Evolutionary conservation across 2,113 vertebrate species (phyloP), one percentile per base, ranked within the genome.

Genomic region (Onychostoma macrolepis): DNA sequence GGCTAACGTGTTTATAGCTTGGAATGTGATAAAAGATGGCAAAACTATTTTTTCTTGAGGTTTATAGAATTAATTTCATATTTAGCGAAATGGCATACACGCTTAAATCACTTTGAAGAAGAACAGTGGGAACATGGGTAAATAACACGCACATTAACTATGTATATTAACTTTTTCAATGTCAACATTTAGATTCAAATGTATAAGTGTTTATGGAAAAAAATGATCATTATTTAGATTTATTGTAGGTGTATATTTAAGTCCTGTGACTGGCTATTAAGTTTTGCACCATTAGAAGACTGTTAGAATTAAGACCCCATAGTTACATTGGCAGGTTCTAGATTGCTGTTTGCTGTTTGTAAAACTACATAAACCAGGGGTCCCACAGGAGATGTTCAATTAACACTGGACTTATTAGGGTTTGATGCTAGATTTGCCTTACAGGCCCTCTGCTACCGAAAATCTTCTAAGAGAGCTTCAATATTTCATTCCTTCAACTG

Each of bases 311-410:
- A 4, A 74, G 71, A 74, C 4, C 38, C 12, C 13, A 26, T 26
- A 43, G 38, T 26, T 26, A 75, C 11, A 41, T 41, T 75, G 4
- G 38, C 38, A 43, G 38, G 69, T 36, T 36, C 19, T 72, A 9
- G 69, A 72, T 17, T 19, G 26, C 26, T 77, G 45, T 77, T 50
- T 77, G 43, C 76, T 77, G 45, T 77, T 50, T 77, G 43, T 48
- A 79, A 21, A 56, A 24, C 19, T 38, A 41, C 19, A 80, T 61
- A 61, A 61, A 80, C 9, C 50, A 79, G 38, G 21, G 24, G 41
- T 67, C 80, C 41, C 38, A 82, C 38, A 28, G 41, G 38, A 67
- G 17, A 67, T 43, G 15, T 67, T 80, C 45, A 43, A 67, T 82
- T 67, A 82, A 11, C 38, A 81, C 58, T 30, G 58, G 15, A 30